Conservation (phyloP, 2,113 vertebrate genomes). For the Elaphurus davidianus region DNA sequence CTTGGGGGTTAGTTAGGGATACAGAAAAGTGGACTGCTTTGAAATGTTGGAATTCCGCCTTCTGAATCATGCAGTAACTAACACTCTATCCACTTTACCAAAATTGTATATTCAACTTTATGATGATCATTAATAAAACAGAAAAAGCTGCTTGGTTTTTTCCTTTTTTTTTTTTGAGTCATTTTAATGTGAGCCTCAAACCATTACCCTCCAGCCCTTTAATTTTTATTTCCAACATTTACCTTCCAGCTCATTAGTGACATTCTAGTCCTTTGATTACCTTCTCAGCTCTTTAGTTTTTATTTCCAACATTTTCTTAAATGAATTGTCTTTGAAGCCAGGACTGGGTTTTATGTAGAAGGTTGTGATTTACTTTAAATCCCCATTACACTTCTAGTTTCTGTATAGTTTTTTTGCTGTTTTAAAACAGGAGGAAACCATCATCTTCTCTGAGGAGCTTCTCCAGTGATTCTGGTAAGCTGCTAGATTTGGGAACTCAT, state of each 20-base stretch:
- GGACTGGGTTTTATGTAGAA: neutral
- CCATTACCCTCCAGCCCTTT: neutral
- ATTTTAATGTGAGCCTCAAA: neutral
- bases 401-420: neutral
- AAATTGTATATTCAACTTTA: neutral
- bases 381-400: neutral
- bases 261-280: neutral
- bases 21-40: neutral
- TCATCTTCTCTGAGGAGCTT: neutral
- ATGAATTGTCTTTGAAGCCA: neutral
- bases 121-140: neutral
- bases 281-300: neutral
- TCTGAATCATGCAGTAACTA: neutral
- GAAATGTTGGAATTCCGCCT: slow-evolving; percentile 11
- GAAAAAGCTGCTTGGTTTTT: neutral
- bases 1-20: neutral
- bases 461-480: neutral
- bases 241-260: neutral
- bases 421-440: neutral
- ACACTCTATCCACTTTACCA: neutral
- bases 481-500: neutral
- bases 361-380: neutral
- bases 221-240: neutral
- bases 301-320: neutral
- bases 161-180: neutral